Base-by-base conservation (phyloP, 1,140 invertebrate genomes). In the Meloidogyne floridensis region DNA sequence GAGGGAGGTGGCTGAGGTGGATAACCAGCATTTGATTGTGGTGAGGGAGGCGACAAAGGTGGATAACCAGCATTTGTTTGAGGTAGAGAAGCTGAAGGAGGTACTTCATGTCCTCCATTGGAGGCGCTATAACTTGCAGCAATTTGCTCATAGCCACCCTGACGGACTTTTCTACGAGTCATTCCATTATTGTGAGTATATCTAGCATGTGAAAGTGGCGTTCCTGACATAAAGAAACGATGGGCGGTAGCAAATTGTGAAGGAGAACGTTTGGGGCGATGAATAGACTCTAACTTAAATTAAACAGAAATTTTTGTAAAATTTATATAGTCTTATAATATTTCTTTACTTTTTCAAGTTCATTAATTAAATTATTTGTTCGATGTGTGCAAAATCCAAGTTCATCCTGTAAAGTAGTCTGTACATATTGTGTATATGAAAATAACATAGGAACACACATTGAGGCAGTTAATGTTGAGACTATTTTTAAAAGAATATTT, bases 391-490 rank as follows among this genome's bases (percentile, higher is more conserved):
- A 87, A 77, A 88, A 87, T 73, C 86, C 84, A 20, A 87, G 71
- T 81, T 87, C 87, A 32, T 80, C 80, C 11, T 81, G 85, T 18
- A 87, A 78, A 43, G 82, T 78, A 43, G 87, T 82, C 75, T 87
- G 87, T 43, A 87, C 83, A 80, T 87, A 82, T 59, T 88, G 87
- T 47, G 87, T 85, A 78, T 87, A 87, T 72, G 84, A 86, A 75
- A 87, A 87, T 13, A 87, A 74, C 81, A 86, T 85, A 47, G 87
- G 87, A 20, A 87, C 81, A 72, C 81, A 82, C 8, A 87, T 77
- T 72, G 87, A 84, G 11, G 87, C 85, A 56, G 87, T 87, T 11
- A 87, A 59, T 15, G 87, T 87, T 42, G 87, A 86, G 32, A 87
- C 84, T 70, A 85, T n/a, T 15, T 15, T n/a, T n/a, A n/a, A n/a